Percentiles rank a stretch among this genome's conserved stretches.
These are phyloP conservation scores for Amiota mariae DNA, from an alignment of 2,888 invertebrate species.

Conservation along the genomic window DNA sequence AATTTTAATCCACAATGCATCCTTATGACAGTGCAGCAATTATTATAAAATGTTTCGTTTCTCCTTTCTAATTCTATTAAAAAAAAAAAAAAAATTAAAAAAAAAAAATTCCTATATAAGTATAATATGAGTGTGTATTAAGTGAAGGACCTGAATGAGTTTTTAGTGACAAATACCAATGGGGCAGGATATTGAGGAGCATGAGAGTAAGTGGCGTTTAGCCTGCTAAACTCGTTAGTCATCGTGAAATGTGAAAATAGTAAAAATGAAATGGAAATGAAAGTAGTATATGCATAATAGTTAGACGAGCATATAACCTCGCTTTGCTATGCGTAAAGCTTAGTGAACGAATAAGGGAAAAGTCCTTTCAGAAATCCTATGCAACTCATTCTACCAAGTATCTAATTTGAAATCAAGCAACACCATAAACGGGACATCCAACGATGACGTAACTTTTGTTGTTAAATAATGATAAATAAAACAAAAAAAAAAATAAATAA, in stretches of 20 bases:
- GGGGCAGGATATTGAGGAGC: neutral
- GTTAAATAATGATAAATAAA: neutral
- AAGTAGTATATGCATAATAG: neutral
- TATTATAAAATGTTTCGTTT: too few relatives aligned
- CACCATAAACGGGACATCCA: neutral
- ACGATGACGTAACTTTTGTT: neutral
- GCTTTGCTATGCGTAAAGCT: constrained; percentile 7
- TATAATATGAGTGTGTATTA: too few relatives aligned
- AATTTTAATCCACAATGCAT: neutral
- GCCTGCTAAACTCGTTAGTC: constrained; percentile 12
- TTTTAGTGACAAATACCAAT: neutral
- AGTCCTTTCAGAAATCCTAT: neutral
- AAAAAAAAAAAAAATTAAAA: too few relatives aligned
- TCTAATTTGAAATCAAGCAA: neutral
- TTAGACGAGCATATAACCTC: constrained; percentile 6
- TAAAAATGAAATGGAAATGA: too few relatives aligned
- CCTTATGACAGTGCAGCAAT: too few relatives aligned
- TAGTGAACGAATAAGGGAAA: neutral
- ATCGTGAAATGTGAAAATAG: neutral
- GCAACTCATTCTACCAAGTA: neutral
- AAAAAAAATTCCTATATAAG: too few relatives aligned
- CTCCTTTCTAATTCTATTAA: too few relatives aligned
- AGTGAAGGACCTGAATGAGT: neutral
- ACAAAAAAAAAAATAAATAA: neutral
- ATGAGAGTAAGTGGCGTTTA: neutral